Base-by-base conservation (phyloP, 2,113 vertebrate genomes). In the Thamnaconus septentrionalis region DNA sequence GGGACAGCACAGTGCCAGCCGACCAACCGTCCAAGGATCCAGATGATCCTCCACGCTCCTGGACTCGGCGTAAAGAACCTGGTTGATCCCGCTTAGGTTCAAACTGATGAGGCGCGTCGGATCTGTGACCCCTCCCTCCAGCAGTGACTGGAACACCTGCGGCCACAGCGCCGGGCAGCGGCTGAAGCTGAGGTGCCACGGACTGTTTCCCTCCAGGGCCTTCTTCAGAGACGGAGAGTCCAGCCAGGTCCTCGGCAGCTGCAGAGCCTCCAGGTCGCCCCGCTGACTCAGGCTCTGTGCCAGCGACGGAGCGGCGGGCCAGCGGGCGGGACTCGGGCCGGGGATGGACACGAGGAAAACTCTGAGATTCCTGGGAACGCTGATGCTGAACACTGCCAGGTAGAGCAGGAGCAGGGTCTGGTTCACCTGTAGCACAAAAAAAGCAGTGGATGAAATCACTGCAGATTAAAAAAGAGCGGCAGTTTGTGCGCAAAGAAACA, bases 391-490 rank as follows among this genome's bases (percentile, higher is more conserved):
- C 53, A 97, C 96, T 0, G 97, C 95, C 77, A 99, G 83, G 86
- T 98, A 98, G 5, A 99, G 93, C 41, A 95, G 93, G 61, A 98
- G 93, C 79, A 98, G 90, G 46, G 96, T 95, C 88, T 98, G 96
- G 76, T 99, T 99, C 58, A 97, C 89, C 89, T 90, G 9, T 5
- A 18, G 51, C 12, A 57, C 43, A 78, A 39, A 60, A 8, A 8
- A 6, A 3, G 31, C 39, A 11, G 41, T 1, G 4, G 2, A 5
- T 75, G 18, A 31, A 31, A 56, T 3, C 7, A 43, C 8, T 48
- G 8, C 6, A 50, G 8, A 45, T 1, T 56, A 3, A 11, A 59
- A 11, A 7, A 3, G 5, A 31, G 41, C 49, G n/a, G 6, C 3
- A 12, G 50, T 3, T 46, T 7, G 58, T 8, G 31, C 3, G n/a